A percentile compares a stretch with the other conserved stretches of the same genome.
Conservation (phyloP, 2,888 invertebrate genomes). For the Pammene aurita region DNA sequence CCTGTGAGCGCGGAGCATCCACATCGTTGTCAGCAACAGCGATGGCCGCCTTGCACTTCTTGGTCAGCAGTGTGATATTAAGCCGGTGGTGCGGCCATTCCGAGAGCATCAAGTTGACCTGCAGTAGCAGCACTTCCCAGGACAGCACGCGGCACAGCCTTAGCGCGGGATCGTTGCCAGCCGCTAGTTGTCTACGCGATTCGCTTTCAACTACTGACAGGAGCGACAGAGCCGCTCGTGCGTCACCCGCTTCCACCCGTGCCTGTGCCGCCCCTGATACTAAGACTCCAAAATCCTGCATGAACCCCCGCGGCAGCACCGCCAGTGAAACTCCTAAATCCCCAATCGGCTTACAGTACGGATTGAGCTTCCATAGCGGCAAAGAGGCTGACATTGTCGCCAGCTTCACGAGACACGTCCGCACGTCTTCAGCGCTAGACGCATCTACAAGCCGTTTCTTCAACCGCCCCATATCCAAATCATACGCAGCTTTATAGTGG, state of each 20-base stretch:
- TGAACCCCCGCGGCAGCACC: conserved; percentile 87
- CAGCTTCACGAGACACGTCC: conserved; percentile 87
- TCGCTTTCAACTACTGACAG: conserved; percentile 86
- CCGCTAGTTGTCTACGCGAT: conserved; percentile 72
- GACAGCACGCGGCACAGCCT: conserved; percentile 90
- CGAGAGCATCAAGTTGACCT: conserved; percentile 88
- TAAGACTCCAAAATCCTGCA: conserved; percentile 91
- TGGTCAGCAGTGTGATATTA: conserved; percentile 75
- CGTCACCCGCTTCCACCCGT: conserved; percentile 85
- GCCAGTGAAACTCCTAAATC: conserved; percentile 90
- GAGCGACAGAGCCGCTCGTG: conserved; percentile 75
- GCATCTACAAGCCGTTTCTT: conserved; percentile 90
- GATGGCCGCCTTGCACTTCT: conserved; percentile 88
- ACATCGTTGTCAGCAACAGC: conserved; percentile 85
- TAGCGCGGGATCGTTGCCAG: conserved; percentile 73
- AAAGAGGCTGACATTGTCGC: conserved; percentile 86
- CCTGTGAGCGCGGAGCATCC: conserved; percentile 88
- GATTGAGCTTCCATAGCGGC: conserved; percentile 87
- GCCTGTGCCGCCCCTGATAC: conserved; percentile 93
- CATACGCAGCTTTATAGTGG: conserved; percentile 79
- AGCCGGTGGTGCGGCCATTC: conserved; percentile 82
- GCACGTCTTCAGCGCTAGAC: conserved; percentile 89
- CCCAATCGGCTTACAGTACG: conserved; percentile 92
- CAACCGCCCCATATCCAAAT: conserved; percentile 87
- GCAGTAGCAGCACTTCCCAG: conserved; percentile 93